Percentiles rank a stretch among this genome's conserved stretches.
These are phyloP conservation scores for Drosophila elegans DNA, from an alignment of 1,140 invertebrate species.

Conservation along the genomic window DNA sequence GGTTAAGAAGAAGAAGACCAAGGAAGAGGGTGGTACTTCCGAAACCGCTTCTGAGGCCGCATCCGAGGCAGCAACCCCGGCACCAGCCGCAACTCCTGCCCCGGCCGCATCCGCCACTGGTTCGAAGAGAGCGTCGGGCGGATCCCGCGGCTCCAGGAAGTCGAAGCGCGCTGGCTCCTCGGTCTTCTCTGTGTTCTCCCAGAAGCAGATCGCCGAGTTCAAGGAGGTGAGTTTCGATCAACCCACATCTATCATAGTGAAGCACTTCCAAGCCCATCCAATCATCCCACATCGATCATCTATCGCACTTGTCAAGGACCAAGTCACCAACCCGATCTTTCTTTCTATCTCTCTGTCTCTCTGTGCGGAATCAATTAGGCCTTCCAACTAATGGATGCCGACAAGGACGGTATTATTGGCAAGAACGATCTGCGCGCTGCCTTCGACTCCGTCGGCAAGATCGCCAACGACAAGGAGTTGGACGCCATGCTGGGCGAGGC, in stretches of 20 bases:
- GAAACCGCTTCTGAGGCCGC: constrained; percentile 87
- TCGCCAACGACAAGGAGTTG: constrained; percentile 95
- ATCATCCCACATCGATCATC: constrained; percentile 25
- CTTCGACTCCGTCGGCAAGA: constrained; percentile 97
- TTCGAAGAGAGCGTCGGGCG: constrained; percentile 87
- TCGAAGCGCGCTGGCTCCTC: constrained; percentile 95
- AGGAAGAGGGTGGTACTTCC: constrained; percentile 89
- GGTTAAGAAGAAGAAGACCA: constrained; percentile 92
- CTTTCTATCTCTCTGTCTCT: constrained; percentile 69
- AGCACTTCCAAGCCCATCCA: constrained; percentile 12
- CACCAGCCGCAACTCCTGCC: constrained; percentile 86
- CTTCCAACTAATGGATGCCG: constrained; percentile 99
- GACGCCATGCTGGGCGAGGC: constrained; percentile 96
- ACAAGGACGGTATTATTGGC: constrained; percentile 99
- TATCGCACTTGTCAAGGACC: constrained; percentile 53
- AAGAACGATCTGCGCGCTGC: constrained; percentile 97
- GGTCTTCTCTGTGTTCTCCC: constrained; percentile 98
- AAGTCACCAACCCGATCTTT: constrained; percentile 76
- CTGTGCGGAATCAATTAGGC: constrained; percentile 86
- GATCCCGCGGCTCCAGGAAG: constrained; percentile 89
- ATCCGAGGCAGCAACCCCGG: constrained; percentile 86
- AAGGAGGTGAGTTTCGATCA: constrained; percentile 90
- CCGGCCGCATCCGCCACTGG: constrained; percentile 86
- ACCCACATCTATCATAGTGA: constrained; percentile 4
- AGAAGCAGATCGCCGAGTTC: constrained; percentile 97